A percentile compares a stretch with the other conserved stretches of the same genome.
Conservation (phyloP, 2,113 vertebrate genomes). For the Etheostoma spectabile region DNA sequence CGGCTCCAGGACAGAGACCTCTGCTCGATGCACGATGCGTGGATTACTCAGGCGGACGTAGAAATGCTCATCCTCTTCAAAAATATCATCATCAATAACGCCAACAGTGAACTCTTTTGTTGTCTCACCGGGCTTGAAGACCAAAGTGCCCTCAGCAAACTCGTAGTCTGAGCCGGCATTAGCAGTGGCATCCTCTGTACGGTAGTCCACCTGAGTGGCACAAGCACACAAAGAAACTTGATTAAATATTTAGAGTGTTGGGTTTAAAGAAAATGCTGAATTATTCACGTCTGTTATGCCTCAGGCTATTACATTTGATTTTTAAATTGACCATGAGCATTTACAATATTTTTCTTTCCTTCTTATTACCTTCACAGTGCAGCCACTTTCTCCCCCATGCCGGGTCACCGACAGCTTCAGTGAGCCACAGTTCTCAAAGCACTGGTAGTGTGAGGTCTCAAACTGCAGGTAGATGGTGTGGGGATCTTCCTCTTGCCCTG, state of each 20-base stretch:
- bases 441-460: conserved; percentile 87
- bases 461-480: conserved; percentile 87
- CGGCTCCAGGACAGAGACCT: conserved; percentile 81
- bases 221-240: conserved; percentile 1
- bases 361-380: conserved; percentile 83
- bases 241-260: conserved; percentile 52
- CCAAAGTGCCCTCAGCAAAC: conserved; percentile 87
- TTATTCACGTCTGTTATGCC: conserved; percentile 41
- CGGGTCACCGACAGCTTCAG: conserved; percentile 84
- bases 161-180: conserved; percentile 90
- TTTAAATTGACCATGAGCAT: conserved; percentile 40
- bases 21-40: conserved; percentile 80
- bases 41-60: conserved; percentile 88
- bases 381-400: conserved; percentile 84
- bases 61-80: conserved; percentile 90
- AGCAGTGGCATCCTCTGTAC: conserved; percentile 88
- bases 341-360: conserved; percentile 8
- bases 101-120: conserved; percentile 86
- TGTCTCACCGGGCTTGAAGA: conserved; percentile 87
- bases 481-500: conserved; percentile 85
- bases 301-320: conserved; percentile 27
- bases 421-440: conserved; percentile 90
- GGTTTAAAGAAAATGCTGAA: conserved; percentile 51
- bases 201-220: conserved; percentile 85
- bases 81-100: conserved; percentile 90